These are phyloP conservation scores for Melanotaenia boesemani DNA, from an alignment of 2,797 vertebrate genomes.

Conservation along the genomic window DNA sequence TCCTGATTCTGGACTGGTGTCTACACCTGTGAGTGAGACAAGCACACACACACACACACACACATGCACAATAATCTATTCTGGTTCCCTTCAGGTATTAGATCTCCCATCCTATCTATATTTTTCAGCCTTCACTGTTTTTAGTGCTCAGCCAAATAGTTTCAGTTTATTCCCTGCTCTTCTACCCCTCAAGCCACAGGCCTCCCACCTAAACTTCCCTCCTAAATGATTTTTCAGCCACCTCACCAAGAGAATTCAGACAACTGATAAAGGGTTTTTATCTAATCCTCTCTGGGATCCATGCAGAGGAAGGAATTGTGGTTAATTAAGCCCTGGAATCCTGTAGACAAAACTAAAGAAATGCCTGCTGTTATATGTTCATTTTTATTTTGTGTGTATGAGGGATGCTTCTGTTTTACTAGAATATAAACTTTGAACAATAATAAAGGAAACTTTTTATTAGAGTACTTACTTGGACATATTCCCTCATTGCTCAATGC, in stretches of 20 bases:
- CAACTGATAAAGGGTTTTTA: constrained; percentile 29
- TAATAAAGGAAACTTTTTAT: too few relatives aligned
- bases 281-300: constrained; percentile 16
- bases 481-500: too few relatives aligned
- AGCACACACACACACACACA: background rate
- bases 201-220: constrained; percentile 12
- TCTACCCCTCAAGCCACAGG: background rate
- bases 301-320: too few relatives aligned
- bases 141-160: constrained; percentile 19
- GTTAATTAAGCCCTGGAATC: too few relatives aligned
- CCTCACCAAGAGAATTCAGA: constrained; percentile 34
- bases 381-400: too few relatives aligned
- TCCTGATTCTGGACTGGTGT: constrained; percentile 84
- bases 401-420: too few relatives aligned
- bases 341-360: too few relatives aligned
- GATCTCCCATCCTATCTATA: constrained; percentile 6
- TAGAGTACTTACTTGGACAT: too few relatives aligned
- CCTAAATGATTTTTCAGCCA: constrained; percentile 21
- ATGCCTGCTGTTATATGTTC: too few relatives aligned
- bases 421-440: too few relatives aligned
- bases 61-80: background rate
- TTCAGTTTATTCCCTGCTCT: constrained; percentile 9
- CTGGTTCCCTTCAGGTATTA: background rate
- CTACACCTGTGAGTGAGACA: constrained; percentile 85
- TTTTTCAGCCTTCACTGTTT: background rate